Evolutionary conservation across 2,797 vertebrate genomes (phyloP).

Genomic region (Anomalospiza imberbis): DNA sequence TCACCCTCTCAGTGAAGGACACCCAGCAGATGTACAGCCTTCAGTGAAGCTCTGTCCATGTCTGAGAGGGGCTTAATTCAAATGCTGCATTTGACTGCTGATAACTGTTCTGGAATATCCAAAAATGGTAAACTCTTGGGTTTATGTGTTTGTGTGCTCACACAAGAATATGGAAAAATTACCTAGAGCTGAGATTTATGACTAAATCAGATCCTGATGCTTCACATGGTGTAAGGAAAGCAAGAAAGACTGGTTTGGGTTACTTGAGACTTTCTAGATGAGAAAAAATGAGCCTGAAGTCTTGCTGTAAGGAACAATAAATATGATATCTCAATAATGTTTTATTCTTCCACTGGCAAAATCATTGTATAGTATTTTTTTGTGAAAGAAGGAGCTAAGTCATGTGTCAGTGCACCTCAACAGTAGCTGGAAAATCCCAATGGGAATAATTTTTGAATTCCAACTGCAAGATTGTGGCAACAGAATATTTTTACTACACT

Average conservation of each 20-base stretch:
- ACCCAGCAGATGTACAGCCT: constrained; percentile 84
- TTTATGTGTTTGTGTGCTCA: not conserved
- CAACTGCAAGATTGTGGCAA: not conserved
- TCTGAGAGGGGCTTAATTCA: not conserved
- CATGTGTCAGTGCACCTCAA: not conserved
- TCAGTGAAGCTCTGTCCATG: constrained; percentile 70
- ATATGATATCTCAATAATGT: not conserved
- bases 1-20: constrained; percentile 80
- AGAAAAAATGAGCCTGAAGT: not conserved
- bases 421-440: not conserved
- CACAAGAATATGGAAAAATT: not conserved
- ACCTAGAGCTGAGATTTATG: rapidly evolving
- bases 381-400: not conserved
- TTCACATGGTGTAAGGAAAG: not conserved
- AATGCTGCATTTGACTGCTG: not conserved
- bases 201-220: not conserved
- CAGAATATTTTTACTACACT: not conserved
- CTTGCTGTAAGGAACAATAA: not conserved
- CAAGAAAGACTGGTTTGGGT: not conserved
- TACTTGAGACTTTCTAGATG: not conserved
- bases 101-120: not conserved
- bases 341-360: not conserved
- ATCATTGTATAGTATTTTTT: not conserved
- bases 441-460: not conserved
- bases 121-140: not conserved